phyloP scores from a whole-genome alignment of 2,888 invertebrate species.

The Ophion obscuratus region DNA sequence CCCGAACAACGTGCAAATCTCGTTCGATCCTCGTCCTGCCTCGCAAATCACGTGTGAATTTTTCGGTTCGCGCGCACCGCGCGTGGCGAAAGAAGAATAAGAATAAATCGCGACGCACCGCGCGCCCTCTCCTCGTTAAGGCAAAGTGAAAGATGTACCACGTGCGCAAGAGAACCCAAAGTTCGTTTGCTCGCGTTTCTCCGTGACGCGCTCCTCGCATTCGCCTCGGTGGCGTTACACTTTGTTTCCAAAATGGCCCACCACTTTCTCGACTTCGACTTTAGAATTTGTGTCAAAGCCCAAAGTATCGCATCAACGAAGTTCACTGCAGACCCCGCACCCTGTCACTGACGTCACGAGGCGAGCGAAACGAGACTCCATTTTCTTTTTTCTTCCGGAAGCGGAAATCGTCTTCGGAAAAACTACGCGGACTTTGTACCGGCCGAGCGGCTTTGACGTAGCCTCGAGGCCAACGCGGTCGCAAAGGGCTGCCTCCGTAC shows the following conservation, averaged over 20 bases:
- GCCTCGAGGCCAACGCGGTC: background rate
- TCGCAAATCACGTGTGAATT: slow-evolving; percentile 8
- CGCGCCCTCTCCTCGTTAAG: slow-evolving; percentile 8
- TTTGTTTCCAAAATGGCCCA: background rate
- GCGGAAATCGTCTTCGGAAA: background rate
- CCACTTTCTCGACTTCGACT: background rate
- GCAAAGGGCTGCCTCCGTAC: background rate
- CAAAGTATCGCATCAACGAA: background rate
- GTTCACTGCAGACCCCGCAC: background rate
- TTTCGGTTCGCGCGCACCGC: background rate
- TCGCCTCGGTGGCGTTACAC: background rate
- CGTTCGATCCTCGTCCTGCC: slow-evolving; percentile 17
- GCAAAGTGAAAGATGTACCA: background rate
- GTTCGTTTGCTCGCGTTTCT: background rate
- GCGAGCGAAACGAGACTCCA: background rate
- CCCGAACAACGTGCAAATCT: slow-evolving; percentile 45
- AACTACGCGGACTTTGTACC: background rate
- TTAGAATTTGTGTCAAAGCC: background rate
- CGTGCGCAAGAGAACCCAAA: background rate
- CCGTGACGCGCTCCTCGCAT: background rate
- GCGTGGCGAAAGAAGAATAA: background rate
- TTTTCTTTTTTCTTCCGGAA: background rate
- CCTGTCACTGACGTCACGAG: background rate
- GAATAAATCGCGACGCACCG: background rate
- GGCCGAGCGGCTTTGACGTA: background rate